Evolutionary conservation across 2,888 invertebrate species (phyloP).

Genomic region (Heliconius charithonia): DNA sequence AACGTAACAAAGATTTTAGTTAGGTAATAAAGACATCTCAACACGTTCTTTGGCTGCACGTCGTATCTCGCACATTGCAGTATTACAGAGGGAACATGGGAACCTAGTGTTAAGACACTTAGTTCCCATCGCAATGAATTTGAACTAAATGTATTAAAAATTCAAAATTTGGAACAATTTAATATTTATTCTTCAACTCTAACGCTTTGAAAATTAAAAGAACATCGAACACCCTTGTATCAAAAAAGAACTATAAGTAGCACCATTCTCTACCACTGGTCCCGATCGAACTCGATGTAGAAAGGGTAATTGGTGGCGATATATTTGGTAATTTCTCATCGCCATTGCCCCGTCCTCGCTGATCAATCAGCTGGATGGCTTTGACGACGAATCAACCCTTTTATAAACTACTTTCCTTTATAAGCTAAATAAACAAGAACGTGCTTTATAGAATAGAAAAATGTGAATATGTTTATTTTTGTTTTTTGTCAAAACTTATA

Average conservation of each 20-base stretch:
- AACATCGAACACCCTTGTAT: not conserved
- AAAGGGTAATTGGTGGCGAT: slow-evolving; percentile 30
- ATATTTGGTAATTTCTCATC: slow-evolving; percentile 44
- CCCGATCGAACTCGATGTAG: slow-evolving; percentile 19
- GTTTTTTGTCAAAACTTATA: too few relatives aligned
- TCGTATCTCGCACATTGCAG: too few relatives aligned
- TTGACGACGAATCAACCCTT: slow-evolving; percentile 17
- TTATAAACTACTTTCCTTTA: not conserved
- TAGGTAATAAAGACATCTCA: not conserved
- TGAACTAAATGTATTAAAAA: too few relatives aligned
- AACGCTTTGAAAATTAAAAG: not conserved
- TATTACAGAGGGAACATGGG: too few relatives aligned
- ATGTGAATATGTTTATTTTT: not conserved
- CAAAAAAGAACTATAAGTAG: not conserved
- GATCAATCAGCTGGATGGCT: slow-evolving; percentile 37
- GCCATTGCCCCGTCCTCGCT: slow-evolving; percentile 21
- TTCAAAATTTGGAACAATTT: not conserved
- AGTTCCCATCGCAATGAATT: too few relatives aligned
- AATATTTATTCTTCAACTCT: not conserved
- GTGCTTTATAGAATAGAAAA: not conserved
- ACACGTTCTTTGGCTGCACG: too few relatives aligned
- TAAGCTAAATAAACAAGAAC: too few relatives aligned
- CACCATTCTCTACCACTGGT: slow-evolving; percentile 5
- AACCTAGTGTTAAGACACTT: too few relatives aligned
- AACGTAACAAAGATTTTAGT: not conserved